Evolutionary conservation across 2,797 vertebrate genomes (phyloP).

Genomic region (Morelia viridis): DNA sequence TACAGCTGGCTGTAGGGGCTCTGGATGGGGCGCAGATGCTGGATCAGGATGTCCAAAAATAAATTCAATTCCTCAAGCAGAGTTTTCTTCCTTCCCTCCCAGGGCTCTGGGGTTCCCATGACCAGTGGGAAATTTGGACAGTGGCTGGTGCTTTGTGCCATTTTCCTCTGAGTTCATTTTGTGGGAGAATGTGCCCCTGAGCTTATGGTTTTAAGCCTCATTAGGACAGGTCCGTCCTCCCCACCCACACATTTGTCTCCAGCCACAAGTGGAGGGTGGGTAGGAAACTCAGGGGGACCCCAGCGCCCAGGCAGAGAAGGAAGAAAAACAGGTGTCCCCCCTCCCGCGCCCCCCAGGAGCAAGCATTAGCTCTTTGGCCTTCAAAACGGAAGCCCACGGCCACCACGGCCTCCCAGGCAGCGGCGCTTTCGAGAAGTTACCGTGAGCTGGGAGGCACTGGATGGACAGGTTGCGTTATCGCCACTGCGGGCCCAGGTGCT

Average conservation of each 20-base stretch:
- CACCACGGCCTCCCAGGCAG: not conserved
- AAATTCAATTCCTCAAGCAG: not conserved
- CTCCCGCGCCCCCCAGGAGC: no score
- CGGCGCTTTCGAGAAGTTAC: not conserved
- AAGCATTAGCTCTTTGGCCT: not conserved
- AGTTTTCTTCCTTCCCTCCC: not conserved
- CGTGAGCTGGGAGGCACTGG: no score
- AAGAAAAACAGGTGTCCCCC: not conserved
- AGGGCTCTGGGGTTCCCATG: not conserved
- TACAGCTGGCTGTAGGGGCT: not conserved
- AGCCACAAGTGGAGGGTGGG: no score
- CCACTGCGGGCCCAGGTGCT: no score
- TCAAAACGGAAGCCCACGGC: not conserved
- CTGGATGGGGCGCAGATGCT: not conserved
- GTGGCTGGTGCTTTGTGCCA: not conserved
- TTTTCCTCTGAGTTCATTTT: not conserved
- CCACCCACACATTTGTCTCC: not conserved
- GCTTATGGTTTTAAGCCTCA: not conserved
- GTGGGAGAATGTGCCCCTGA: not conserved
- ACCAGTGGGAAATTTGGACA: not conserved
- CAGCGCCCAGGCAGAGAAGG: not conserved
- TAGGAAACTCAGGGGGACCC: not conserved
- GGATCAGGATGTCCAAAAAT: not conserved
- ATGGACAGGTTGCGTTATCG: not conserved
- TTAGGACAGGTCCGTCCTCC: not conserved